Conservation (phyloP, 2,797 vertebrate genomes). For the Notolabrus celidotus region DNA sequence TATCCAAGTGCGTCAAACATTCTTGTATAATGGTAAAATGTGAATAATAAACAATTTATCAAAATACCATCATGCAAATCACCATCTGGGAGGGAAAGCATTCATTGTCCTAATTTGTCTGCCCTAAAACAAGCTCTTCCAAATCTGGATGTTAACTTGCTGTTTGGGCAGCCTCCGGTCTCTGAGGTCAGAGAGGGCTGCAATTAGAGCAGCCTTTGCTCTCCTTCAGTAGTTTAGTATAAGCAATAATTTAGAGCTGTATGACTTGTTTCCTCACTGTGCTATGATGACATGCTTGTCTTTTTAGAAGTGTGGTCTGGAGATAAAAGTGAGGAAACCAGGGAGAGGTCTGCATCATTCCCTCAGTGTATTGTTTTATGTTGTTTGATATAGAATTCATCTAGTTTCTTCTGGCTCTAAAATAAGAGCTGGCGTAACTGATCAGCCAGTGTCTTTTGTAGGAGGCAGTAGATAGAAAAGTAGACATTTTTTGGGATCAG, state of each 20-base stretch:
- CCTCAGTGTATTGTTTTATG: constrained; percentile 1
- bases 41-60: constrained; percentile 52
- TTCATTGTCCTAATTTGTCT: constrained; percentile 65
- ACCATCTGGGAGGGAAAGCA: constrained; percentile 47
- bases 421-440: background rate
- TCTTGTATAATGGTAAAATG: constrained; percentile 15
- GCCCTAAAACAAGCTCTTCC: constrained; percentile 54
- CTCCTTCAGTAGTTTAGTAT: constrained; percentile 34
- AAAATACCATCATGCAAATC: constrained; percentile 53
- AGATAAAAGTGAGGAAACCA: constrained; percentile 18
- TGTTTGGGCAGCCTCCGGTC: constrained; percentile 53
- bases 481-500: no score
- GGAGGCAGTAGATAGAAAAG: no score
- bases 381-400: constrained; percentile 20
- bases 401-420: background rate
- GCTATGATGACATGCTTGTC: constrained; percentile 33
- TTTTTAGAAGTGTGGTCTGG: constrained; percentile 48
- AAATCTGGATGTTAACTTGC: constrained; percentile 62
- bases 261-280: constrained; percentile 28
- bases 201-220: constrained; percentile 59
- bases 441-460: background rate
- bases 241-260: constrained; percentile 56
- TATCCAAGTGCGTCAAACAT: constrained; percentile 15
- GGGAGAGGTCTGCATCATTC: constrained; percentile 14
- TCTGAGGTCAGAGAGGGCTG: constrained; percentile 49